Evolutionary conservation across 1,140 invertebrate genomes (phyloP).

Genomic region (Monochamus saltuarius): DNA sequence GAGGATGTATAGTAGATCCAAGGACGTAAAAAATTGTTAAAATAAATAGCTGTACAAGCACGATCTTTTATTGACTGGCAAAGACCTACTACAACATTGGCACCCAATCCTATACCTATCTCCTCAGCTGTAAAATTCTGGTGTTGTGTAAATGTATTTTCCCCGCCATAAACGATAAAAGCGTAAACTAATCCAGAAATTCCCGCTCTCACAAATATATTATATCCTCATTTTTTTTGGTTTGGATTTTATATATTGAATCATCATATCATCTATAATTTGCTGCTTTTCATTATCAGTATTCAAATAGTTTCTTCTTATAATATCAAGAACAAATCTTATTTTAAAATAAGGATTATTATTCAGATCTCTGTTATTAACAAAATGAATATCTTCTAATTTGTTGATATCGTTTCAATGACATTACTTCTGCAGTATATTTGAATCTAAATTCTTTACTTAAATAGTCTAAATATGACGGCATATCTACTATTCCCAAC

Average conservation of each 20-base stretch:
- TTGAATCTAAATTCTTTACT: constrained; percentile 8
- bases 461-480: constrained; percentile 14
- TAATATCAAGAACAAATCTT: constrained; percentile 26
- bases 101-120: constrained; percentile 21
- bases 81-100: constrained; percentile 25
- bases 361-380: constrained; percentile 14
- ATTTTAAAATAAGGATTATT: constrained; percentile 39
- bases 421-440: constrained; percentile 15
- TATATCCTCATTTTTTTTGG: constrained; percentile 32
- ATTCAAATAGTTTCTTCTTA: constrained; percentile 30
- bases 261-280: constrained; percentile 49
- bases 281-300: constrained; percentile 28
- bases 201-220: constrained; percentile 43
- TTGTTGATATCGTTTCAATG: constrained; percentile 24
- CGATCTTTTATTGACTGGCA: constrained; percentile 22
- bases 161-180: constrained; percentile 31
- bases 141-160: constrained; percentile 12
- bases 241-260: constrained; percentile 32
- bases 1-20: constrained; percentile 26
- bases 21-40: constrained; percentile 35
- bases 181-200: constrained; percentile 26
- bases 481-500: constrained; percentile 14
- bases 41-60: constrained; percentile 25
- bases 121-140: constrained; percentile 52
- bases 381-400: constrained; percentile 24